Conservation (phyloP, 2,113 vertebrate genomes). For the Epinephelus moara region DNA sequence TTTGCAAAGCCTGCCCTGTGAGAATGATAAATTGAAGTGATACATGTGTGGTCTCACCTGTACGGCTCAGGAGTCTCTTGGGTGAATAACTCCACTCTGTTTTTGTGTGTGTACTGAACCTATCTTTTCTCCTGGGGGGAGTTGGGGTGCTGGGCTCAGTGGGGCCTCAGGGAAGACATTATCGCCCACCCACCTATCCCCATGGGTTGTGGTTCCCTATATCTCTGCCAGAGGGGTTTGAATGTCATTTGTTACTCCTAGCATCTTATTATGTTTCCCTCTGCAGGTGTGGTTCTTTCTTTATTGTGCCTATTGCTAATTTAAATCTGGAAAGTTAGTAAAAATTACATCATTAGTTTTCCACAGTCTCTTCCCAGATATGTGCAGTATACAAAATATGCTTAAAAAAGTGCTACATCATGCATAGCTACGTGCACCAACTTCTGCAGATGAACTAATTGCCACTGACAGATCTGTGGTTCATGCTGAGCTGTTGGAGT, state of each 20-base stretch:
- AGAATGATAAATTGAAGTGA: constrained; percentile 83
- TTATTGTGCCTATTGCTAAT: constrained; percentile 34
- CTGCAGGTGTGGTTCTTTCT: constrained; percentile 49
- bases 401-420: neutral
- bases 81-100: constrained; percentile 65
- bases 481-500: neutral
- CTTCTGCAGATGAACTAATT: neutral
- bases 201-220: constrained; percentile 58
- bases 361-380: neutral
- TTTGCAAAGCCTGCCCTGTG: constrained; percentile 76
- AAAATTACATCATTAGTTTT: constrained; percentile 16
- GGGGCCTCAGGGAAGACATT: constrained; percentile 78
- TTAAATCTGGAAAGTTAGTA: constrained; percentile 16
- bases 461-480: neutral
- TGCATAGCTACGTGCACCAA: neutral
- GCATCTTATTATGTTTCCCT: constrained; percentile 52
- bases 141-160: constrained; percentile 50
- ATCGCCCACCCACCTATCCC: constrained; percentile 76
- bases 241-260: constrained; percentile 75
- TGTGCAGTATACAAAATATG: neutral
- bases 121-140: constrained; percentile 61
- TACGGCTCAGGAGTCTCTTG: constrained; percentile 71
- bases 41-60: constrained; percentile 80
- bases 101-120: constrained; percentile 61
- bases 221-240: constrained; percentile 55